Evolutionary conservation across 2,888 invertebrate species (phyloP), one percentile per base, ranked within the genome.

Genomic region (Auanema sp.): DNA sequence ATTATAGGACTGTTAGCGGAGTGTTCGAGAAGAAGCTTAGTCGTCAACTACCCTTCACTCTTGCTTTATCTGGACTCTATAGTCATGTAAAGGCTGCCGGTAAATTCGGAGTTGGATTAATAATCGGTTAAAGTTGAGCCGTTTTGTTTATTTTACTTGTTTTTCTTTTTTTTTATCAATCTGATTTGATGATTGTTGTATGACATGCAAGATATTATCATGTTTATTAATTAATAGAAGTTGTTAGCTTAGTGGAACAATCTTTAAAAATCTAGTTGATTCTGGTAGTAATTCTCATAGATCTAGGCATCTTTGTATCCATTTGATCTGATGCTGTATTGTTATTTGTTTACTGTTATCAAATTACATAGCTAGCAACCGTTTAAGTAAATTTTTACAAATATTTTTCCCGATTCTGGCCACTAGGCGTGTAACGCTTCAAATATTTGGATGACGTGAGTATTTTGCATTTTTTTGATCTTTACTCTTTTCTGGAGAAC

Each of bases 21-120:
- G 92, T 93, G 1, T 85, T 97, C 79, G 96, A 97, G 86, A 97
- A 96, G 87, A 92, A 92, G 84, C 87, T 97, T 47, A 89, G 90
- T 77, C 95, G 95, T 0, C 68, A 72, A 42, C 87, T 96, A 81
- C 96, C 96, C 53, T 93, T 97, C 86, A 91, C 92, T 10, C 91
- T 97, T 81, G 91, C 92, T 5, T 88, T 97, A 47, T 93, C 93
- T 77, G 95, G 92, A 61, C 89, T 92, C 86, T 88, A 94, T 80
- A 95, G 94, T 88, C 95, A 96, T 84, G 89, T 89, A 67, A 96
- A 95, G 85, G 90, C 60, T 60, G 68, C 71, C 33, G 94, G 93
- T 86, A 90, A 91, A 85, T 90, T 96, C 80, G 96, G 96, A 74
- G 90, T 94, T 83, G 96, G 95, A 66, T 89, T 97, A 79, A 91